Evolutionary conservation across 1,140 invertebrate genomes (phyloP).

Genomic region (Aplysia californica): DNA sequence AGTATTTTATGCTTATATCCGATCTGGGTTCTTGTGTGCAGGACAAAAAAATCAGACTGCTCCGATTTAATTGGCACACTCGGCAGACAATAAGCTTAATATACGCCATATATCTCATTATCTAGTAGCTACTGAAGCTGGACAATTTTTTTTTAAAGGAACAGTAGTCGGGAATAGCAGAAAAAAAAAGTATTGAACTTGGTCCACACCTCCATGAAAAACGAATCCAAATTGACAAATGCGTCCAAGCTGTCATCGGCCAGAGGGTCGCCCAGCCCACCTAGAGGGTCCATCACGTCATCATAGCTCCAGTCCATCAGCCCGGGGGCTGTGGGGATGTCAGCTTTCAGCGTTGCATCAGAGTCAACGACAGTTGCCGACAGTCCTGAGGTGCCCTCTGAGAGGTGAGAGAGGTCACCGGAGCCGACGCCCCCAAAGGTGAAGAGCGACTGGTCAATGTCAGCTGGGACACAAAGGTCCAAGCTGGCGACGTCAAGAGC

Average conservation of each 20-base stretch:
- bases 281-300: slow-evolving; percentile 7
- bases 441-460: no score
- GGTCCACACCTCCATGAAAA: slow-evolving; percentile 38
- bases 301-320: not conserved
- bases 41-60: no score
- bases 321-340: not conserved
- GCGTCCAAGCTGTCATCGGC: slow-evolving; percentile 46
- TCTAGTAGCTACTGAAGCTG: no score
- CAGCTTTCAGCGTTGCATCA: not conserved
- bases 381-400: not conserved
- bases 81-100: no score
- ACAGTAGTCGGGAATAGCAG: no score
- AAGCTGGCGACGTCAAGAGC: slow-evolving; percentile 26
- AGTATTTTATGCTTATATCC: no score
- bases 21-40: no score
- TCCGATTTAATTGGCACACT: no score
- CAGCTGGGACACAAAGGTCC: not conserved
- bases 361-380: not conserved
- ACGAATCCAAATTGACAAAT: slow-evolving; percentile 46
- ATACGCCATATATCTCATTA: no score
- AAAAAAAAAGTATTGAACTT: no score
- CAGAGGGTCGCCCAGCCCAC: slow-evolving; percentile 29
- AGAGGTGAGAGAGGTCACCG: no score
- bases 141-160: no score
- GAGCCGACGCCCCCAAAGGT: slow-evolving; percentile 6